A percentile compares a stretch with the other conserved stretches of the same genome.
phyloP scores from a whole-genome alignment of 2,113 vertebrate genomes.

The Alaudala cheleensis region DNA sequence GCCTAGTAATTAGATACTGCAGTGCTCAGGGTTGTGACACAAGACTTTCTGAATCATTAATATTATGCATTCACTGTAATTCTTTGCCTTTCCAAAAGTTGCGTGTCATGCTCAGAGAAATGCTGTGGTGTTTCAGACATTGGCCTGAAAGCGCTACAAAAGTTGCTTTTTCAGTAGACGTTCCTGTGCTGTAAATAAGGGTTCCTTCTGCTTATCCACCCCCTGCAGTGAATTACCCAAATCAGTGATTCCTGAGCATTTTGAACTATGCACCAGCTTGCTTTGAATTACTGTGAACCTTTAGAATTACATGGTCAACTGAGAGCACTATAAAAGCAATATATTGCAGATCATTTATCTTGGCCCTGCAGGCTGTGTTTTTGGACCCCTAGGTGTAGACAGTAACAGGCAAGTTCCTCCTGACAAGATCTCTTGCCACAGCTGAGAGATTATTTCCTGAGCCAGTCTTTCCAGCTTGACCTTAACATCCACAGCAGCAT shows the following conservation, averaged over 20 bases:
- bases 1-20: slow-evolving; percentile 43
- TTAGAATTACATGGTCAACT: slow-evolving; percentile 17
- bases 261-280: not conserved
- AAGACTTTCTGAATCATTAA: slow-evolving; percentile 38
- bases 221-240: not conserved
- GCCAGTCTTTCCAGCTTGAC: not conserved
- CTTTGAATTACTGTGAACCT: not conserved
- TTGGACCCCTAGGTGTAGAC: not conserved
- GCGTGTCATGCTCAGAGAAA: not conserved
- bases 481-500: not conserved
- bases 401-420: not conserved
- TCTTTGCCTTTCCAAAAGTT: slow-evolving; percentile 8
- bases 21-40: slow-evolving; percentile 40
- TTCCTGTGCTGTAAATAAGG: not conserved
- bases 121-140: not conserved
- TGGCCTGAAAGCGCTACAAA: not conserved
- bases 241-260: not conserved
- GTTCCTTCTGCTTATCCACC: not conserved
- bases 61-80: not conserved
- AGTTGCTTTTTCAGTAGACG: not conserved
- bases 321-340: not conserved
- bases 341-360: not conserved
- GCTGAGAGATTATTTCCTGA: slow-evolving; percentile 2
- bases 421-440: not conserved
- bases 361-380: not conserved